A percentile compares a stretch with the other conserved stretches of the same genome.
Conservation (phyloP, 2,888 invertebrate genomes). For the Schizotus pectinicornis region DNA sequence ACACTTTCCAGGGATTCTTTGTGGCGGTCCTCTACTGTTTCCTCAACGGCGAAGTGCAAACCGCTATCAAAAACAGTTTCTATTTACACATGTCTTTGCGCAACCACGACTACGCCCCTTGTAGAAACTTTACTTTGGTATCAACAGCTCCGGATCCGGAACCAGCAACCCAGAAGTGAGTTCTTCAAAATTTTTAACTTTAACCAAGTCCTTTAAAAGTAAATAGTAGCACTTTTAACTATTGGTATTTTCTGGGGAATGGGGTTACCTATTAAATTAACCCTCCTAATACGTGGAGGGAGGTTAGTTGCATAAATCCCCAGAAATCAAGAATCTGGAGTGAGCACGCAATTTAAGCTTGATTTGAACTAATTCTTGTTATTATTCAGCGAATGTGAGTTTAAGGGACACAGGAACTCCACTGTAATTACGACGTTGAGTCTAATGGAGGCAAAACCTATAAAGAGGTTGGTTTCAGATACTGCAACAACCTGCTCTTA, state of each 20-base stretch:
- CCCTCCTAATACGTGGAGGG: no score
- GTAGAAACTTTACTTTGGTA: constrained; percentile 45
- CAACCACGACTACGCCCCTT: constrained; percentile 46
- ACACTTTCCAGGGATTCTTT: constrained; percentile 86
- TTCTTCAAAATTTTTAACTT: constrained; percentile 4
- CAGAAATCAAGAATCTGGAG: constrained; percentile 42
- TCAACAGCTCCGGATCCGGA: constrained; percentile 35
- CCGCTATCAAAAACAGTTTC: constrained; percentile 47
- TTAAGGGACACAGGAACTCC: constrained; percentile 34
- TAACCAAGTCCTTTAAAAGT: no score
- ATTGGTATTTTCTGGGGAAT: no score
- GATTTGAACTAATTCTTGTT: constrained; percentile 17
- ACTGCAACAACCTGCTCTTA: background rate
- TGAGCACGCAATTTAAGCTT: constrained; percentile 25
- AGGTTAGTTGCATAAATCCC: no score
- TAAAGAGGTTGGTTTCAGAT: constrained; percentile 31
- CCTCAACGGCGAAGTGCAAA: constrained; percentile 77
- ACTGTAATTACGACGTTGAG: constrained; percentile 31
- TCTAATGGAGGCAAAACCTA: constrained; percentile 30
- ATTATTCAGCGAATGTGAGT: constrained; percentile 34
- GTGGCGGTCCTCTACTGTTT: constrained; percentile 84
- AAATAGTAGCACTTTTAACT: no score
- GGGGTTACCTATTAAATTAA: no score
- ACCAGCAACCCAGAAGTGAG: constrained; percentile 31
- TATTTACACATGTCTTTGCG: constrained; percentile 43